Percentiles rank a stretch among this genome's conserved stretches.
These are phyloP conservation scores for Willowsia nigromaculata DNA, from an alignment of 2,888 invertebrate species.

Conservation along the genomic window DNA sequence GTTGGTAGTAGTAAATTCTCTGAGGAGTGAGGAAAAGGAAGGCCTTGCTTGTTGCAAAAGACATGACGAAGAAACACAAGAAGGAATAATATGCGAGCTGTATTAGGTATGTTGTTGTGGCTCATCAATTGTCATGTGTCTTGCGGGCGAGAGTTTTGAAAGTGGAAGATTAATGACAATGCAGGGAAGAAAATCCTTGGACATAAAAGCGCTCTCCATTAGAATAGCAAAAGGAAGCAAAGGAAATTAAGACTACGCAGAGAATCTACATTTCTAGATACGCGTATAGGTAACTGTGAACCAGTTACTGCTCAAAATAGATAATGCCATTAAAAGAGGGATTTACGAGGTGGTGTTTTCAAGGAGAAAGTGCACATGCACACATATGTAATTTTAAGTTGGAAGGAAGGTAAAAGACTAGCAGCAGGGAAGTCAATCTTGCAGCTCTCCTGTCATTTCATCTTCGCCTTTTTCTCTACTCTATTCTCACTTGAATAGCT, in stretches of 20 bases:
- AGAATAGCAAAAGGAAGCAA: neutral
- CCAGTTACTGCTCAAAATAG: no score
- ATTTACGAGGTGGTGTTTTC: neutral
- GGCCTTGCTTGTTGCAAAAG: neutral
- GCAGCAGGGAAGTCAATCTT: neutral
- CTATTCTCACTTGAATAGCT: neutral
- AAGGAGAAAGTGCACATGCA: neutral
- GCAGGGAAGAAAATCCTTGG: neutral
- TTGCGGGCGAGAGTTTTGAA: constrained; percentile 7
- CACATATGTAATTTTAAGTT: neutral
- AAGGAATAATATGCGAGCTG: neutral
- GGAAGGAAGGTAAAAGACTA: neutral
- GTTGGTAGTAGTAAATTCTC: neutral
- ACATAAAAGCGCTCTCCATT: neutral
- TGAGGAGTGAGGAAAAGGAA: neutral
- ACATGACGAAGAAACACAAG: neutral
- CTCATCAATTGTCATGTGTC: constrained; percentile 29
- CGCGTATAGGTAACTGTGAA: no score
- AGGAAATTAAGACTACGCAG: no score
- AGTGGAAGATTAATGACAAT: constrained; percentile 8
- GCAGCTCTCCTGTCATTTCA: neutral
- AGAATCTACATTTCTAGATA: neutral
- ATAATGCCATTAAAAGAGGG: neutral
- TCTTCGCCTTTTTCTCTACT: neutral
- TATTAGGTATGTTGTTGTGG: neutral